These are phyloP conservation scores for Caenorhabditis brenneri DNA, from an alignment of 1,140 invertebrate species.

Conservation along the genomic window DNA sequence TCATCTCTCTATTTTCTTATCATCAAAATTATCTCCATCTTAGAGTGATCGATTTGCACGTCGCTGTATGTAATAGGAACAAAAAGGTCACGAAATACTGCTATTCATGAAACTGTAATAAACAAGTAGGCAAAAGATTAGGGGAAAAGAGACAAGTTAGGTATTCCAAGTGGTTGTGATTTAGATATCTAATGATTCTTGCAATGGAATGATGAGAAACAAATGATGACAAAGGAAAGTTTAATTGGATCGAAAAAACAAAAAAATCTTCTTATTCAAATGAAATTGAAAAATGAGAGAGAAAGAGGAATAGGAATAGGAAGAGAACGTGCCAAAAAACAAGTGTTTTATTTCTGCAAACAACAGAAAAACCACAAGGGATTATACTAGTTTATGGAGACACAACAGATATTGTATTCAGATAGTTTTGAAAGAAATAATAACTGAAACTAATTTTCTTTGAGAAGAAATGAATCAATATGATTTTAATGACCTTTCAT, in stretches of 20 bases:
- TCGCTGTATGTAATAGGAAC: not conserved
- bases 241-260: not conserved
- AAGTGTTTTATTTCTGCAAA: not conserved
- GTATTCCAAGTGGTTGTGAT: not conserved
- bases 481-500: too few species aligned
- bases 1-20: conserved; percentile 27
- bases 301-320: too few species aligned
- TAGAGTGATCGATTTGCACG: conserved; percentile 21
- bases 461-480: too few species aligned
- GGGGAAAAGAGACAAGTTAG: not conserved
- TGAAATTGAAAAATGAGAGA: not conserved
- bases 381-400: not conserved
- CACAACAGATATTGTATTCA: not conserved
- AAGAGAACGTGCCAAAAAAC: not conserved
- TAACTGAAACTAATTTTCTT: too few species aligned
- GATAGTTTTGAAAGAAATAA: not conserved
- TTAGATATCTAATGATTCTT: not conserved
- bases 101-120: not conserved
- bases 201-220: not conserved
- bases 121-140: not conserved
- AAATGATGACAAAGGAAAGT: not conserved
- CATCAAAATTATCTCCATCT: conserved; percentile 13
- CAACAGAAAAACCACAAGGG: not conserved
- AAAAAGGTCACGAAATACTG: not conserved
- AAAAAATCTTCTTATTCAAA: not conserved